These are phyloP conservation scores for Styela plicata DNA, from an alignment of 23 tunicate species.

Conservation along the genomic window DNA sequence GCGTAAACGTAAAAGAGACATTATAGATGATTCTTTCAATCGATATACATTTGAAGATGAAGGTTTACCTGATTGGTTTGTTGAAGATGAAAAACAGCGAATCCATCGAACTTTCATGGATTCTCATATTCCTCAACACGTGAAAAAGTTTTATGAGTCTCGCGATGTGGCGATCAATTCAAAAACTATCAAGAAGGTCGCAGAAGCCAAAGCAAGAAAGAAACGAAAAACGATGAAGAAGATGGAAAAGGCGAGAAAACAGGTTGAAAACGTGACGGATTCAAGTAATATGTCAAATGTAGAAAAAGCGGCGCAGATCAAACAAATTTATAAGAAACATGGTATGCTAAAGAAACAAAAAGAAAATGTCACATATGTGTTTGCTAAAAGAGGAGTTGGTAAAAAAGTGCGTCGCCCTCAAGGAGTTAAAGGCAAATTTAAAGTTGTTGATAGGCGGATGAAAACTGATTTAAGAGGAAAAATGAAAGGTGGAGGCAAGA, in stretches of 20 bases:
- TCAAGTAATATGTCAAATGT: conserved; percentile 56
- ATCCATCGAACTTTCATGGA: conserved; percentile 32
- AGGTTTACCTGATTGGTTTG: conserved; percentile 90
- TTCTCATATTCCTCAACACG: conserved; percentile 48
- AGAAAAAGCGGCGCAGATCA: conserved; percentile 89
- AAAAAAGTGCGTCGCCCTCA: conserved; percentile 83
- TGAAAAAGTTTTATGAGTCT: conserved; percentile 46
- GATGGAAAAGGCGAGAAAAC: conserved; percentile 80
- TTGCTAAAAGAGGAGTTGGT: conserved; percentile 77
- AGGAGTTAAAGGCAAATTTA: conserved; percentile 88
- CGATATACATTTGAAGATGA: conserved; percentile 86
- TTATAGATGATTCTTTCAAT: conserved; percentile 84
- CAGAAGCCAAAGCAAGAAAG: conserved; percentile 96
- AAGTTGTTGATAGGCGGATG: conserved; percentile 93
- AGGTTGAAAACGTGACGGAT: conserved; percentile 69
- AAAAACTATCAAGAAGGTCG: conserved; percentile 89
- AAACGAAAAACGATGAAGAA: conserved; percentile 50
- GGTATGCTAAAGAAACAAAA: conserved; percentile 81
- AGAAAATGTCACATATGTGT: conserved; percentile 91
- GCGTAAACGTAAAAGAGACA: conserved; percentile 67
- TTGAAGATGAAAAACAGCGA: conserved; percentile 78
- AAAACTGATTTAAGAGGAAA: conserved; percentile 85
- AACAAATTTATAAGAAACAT: conserved; percentile 76
- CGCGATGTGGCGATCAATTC: conserved; percentile 63
- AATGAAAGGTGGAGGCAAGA: conserved; percentile 26